A percentile compares a stretch with the other conserved stretches of the same genome.
Conservation (phyloP, 1,140 invertebrate species). For the Gonioctena quinquepunctata region DNA sequence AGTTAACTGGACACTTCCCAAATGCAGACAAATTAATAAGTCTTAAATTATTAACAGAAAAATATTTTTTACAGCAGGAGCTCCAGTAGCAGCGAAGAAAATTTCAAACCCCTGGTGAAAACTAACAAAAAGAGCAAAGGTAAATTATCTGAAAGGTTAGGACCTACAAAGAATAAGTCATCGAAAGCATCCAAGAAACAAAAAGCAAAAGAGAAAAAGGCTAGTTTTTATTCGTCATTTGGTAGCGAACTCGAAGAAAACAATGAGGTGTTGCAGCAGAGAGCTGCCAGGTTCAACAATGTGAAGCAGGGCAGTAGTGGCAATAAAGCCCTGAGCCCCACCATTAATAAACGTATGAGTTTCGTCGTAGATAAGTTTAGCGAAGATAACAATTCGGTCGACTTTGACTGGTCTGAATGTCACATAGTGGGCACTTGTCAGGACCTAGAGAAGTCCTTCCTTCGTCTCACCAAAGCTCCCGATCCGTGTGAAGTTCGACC, state of each 20-base stretch:
- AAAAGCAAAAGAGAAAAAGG: constrained; percentile 64
- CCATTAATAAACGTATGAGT: constrained; percentile 15
- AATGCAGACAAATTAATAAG: too few species aligned
- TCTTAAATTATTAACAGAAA: too few species aligned
- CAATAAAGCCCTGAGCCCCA: neutral
- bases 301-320: neutral
- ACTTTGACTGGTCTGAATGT: constrained; percentile 80
- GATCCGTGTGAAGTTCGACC: constrained; percentile 90
- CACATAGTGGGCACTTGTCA: constrained; percentile 92
- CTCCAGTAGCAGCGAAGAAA: constrained; percentile 53
- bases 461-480: constrained; percentile 93
- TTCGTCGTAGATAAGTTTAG: constrained; percentile 58
- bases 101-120: constrained; percentile 53
- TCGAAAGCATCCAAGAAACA: constrained; percentile 53
- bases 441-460: constrained; percentile 92
- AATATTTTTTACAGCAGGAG: constrained; percentile 26
- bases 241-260: constrained; percentile 67
- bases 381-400: constrained; percentile 65
- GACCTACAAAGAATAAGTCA: constrained; percentile 37
- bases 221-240: constrained; percentile 74
- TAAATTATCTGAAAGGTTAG: constrained; percentile 52
- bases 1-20: too few species aligned
- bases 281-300: constrained; percentile 81
- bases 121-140: constrained; percentile 58
- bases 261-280: constrained; percentile 76